These are phyloP conservation scores for Graptemys geographica DNA, from an alignment of 2,797 vertebrate species.

Conservation along the genomic window DNA sequence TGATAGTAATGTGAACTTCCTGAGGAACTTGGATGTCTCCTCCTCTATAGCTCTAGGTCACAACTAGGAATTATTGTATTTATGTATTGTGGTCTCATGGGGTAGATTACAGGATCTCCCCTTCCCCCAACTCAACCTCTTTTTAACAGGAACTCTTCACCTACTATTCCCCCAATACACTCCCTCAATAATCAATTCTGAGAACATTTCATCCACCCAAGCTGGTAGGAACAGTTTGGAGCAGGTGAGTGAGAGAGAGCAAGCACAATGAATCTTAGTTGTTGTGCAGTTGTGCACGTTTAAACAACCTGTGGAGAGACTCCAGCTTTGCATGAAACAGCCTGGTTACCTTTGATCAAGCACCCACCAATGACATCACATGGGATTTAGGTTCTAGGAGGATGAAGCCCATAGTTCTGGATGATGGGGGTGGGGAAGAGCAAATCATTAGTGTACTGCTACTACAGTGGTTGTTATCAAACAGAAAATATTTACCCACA, in stretches of 20 bases:
- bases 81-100: neutral
- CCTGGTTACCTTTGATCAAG: neutral
- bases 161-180: too few species aligned
- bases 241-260: neutral
- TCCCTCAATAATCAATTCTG: fast-evolving
- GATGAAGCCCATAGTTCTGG: neutral
- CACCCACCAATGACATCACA: neutral
- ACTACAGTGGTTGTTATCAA: neutral
- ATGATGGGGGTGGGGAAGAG: neutral
- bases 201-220: neutral
- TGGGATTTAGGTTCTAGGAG: neutral
- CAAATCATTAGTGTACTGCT: neutral
- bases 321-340: neutral
- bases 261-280: neutral
- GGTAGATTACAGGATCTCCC: neutral
- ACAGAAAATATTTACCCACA: neutral
- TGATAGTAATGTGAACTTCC: neutral
- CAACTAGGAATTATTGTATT: neutral
- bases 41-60: neutral
- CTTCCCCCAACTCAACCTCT: neutral
- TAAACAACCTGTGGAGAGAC: neutral
- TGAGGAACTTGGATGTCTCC: neutral
- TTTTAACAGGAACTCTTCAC: neutral
- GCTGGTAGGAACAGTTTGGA: neutral
- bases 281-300: neutral